Evolutionary conservation across 2,113 vertebrate genomes (phyloP).

Genomic region (Podilymbus podiceps): DNA sequence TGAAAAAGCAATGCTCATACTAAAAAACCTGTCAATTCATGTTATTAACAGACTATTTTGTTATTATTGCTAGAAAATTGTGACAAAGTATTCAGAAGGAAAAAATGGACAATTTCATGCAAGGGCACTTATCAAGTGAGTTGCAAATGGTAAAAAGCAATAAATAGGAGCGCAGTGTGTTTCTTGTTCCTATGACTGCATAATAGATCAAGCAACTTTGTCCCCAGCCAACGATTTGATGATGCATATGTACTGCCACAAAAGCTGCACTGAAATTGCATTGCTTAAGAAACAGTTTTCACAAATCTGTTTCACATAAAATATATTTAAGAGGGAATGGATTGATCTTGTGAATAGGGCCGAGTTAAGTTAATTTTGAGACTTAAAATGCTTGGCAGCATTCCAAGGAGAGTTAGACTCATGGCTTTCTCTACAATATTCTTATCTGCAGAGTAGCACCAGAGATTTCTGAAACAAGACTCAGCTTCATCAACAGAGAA

Average conservation of each 20-base stretch:
- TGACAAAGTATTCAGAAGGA: not conserved
- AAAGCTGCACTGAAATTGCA: not conserved
- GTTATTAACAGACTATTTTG: not conserved
- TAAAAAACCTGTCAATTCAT: not conserved
- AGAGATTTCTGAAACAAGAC: not conserved
- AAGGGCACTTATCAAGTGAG: not conserved
- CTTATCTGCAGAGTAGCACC: not conserved
- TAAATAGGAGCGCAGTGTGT: not conserved
- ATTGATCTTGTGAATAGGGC: not conserved
- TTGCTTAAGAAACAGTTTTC: not conserved
- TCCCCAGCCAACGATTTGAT: not conserved
- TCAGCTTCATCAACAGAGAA: not conserved
- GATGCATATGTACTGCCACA: not conserved
- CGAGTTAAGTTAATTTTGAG: conserved; percentile 2
- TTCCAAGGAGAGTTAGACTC: not conserved
- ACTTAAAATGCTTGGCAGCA: not conserved
- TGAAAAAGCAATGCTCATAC: not conserved
- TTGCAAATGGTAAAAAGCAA: not conserved
- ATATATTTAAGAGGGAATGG: not conserved
- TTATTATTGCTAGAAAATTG: not conserved
- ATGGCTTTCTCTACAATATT: not conserved
- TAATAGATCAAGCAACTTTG: not conserved
- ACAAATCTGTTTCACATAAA: not conserved
- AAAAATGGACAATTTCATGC: not conserved
- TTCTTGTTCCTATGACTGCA: not conserved